Base-by-base conservation (phyloP, 2,113 vertebrate genomes). In the Coreoperca whiteheadi region DNA sequence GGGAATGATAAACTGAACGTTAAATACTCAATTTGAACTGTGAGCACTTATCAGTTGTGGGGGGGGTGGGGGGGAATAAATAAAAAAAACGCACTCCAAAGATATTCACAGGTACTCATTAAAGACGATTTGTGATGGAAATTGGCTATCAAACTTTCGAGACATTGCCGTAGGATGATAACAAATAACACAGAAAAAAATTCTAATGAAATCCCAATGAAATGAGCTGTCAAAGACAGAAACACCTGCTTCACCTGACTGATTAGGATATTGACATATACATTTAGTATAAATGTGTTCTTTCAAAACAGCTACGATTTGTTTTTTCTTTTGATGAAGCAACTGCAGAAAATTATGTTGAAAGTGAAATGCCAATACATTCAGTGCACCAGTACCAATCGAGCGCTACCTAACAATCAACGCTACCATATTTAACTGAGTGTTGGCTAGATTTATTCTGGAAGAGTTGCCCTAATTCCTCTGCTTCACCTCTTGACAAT, bases 151-250 rank as follows among this genome's bases (percentile, higher is more conserved):
- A 48, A 23, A n/a, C 18, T 1, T 39, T 53, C 2, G n/a, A 74
- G 2, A 21, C 23, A 28, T 28, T 21, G 10, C 60, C 20, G 46
- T 60, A 68, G 2, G 60, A 46, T 18, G 4, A 72, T 20, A 25
- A 8, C 32, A 39, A 70, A 16, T 51, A 71, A 39, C n/a, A 15
- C 18, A 18, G 14, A 28, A 15, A 67, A 11, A 39, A 39, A 51
- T 32, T 57, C 70, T n/a, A n/a, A n/a, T n/a, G n/a, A n/a, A n/a
- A n/a, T n/a, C n/a, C n/a, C n/a, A n/a, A n/a, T n/a, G n/a, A n/a
- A n/a, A n/a, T n/a, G n/a, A 48, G 20, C 56, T 32, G 54, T 48
- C 71, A 61, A 59, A 73, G 41, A 60, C 56, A 15, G n/a, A 69
- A 69, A 16, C 48, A 34, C 41, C 39, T 23, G 28, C 10, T 50